These are phyloP conservation scores for Charanyca ferruginea DNA, from an alignment of 2,888 invertebrate species.

Conservation along the genomic window DNA sequence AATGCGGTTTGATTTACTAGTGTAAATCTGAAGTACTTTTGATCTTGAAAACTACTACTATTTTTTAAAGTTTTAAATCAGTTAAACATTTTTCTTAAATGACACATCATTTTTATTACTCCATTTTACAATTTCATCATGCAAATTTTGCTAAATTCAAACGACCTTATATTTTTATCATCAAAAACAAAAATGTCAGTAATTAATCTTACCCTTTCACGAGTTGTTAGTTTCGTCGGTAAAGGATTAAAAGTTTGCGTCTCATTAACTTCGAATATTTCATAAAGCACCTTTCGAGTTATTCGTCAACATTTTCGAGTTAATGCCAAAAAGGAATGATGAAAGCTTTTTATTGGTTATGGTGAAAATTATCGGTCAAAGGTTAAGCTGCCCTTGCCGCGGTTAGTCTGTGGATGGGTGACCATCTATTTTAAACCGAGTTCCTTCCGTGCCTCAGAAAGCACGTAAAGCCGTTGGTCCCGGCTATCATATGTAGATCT, in stretches of 20 bases:
- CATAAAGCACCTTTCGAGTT: constrained; percentile 66
- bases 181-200: constrained; percentile 80
- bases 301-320: constrained; percentile 51
- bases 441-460: no score
- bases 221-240: constrained; percentile 81
- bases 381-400: no score
- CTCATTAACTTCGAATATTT: constrained; percentile 82
- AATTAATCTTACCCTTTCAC: constrained; percentile 91
- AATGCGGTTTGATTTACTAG: neutral
- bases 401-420: no score
- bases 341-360: constrained; percentile 6
- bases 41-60: no score
- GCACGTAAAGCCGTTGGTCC: no score
- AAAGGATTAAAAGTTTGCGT: constrained; percentile 79
- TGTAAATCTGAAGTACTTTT: constrained; percentile 2
- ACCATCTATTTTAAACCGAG: no score
- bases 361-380: no score
- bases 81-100: neutral
- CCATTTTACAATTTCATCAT: neutral
- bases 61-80: no score
- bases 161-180: constrained; percentile 47
- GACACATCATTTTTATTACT: neutral
- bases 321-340: constrained; percentile 31
- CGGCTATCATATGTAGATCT: no score
- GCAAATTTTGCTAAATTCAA: constrained; percentile 19